phyloP scores from a whole-genome alignment of 1,140 invertebrate genomes.

The Nylanderia fulva region DNA sequence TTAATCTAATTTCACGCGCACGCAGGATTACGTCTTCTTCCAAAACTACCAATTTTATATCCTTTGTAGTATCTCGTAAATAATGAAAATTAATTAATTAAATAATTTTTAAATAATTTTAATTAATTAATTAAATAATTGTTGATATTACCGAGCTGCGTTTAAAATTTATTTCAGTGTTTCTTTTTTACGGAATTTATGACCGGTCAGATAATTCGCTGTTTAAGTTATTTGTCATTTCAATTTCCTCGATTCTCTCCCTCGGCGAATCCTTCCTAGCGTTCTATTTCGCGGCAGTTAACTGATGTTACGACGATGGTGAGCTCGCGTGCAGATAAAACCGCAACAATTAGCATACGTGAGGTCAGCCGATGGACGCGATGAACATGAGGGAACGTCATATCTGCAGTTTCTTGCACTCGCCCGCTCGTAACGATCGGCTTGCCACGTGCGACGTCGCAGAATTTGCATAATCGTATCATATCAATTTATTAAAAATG shows the following conservation, averaged over 20 bases:
- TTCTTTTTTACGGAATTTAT: neutral
- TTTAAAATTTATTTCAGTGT: neutral
- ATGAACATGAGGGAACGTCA: conserved; percentile 65
- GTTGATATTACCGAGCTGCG: too few species aligned
- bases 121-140: too few species aligned
- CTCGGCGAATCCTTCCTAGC: neutral
- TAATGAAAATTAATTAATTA: too few species aligned
- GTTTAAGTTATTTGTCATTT: conserved; percentile 24
- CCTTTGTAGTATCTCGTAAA: too few species aligned
- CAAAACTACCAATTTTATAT: too few species aligned
- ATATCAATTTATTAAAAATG: neutral
- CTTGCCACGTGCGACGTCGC: neutral
- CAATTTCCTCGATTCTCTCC: conserved; percentile 4
- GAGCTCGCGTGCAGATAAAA: conserved; percentile 83
- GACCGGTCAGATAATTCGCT: neutral
- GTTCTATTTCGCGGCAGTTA: conserved; percentile 64
- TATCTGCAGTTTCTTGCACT: conserved; percentile 65
- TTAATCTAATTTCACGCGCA: too few species aligned
- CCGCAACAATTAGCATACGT: conserved; percentile 82
- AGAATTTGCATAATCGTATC: conserved; percentile 10
- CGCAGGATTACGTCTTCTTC: too few species aligned
- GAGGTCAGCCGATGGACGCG: conserved; percentile 77
- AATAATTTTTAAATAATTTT: too few species aligned
- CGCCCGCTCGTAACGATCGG: conserved; percentile 12
- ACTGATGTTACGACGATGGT: conserved; percentile 69